Percentiles rank a stretch among this genome's conserved stretches.
Conservation (phyloP, 2,888 invertebrate species). For the Gymnocheta viridis region DNA sequence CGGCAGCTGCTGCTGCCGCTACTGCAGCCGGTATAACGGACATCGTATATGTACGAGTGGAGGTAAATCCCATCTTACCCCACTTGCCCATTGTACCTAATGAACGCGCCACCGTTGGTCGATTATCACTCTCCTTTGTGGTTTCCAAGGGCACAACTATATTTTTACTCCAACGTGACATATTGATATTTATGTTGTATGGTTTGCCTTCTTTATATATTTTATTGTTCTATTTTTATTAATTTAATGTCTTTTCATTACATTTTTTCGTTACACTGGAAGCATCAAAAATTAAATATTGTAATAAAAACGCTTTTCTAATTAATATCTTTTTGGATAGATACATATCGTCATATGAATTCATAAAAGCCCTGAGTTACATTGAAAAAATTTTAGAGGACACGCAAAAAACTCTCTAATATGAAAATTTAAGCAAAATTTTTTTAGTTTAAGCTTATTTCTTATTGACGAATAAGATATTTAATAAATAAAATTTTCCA, state of each 20-base stretch:
- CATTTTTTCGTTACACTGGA: constrained; percentile 53
- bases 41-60: constrained; percentile 86
- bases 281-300: background rate
- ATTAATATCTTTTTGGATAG: too few species aligned
- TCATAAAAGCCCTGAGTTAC: too few species aligned
- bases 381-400: too few species aligned
- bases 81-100: constrained; percentile 96
- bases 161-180: constrained; percentile 87
- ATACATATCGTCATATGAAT: too few species aligned
- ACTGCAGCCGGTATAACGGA: constrained; percentile 78
- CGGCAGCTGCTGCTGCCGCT: constrained; percentile 72
- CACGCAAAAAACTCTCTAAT: too few species aligned
- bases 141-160: constrained; percentile 86
- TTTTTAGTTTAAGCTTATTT: too few species aligned
- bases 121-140: constrained; percentile 89
- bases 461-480: too few species aligned
- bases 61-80: constrained; percentile 97
- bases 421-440: too few species aligned
- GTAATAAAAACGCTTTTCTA: constrained; percentile 5
- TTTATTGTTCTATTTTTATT: constrained; percentile 21
- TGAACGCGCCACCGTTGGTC: constrained; percentile 93
- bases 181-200: constrained; percentile 73
- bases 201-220: constrained; percentile 31
- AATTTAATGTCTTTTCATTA: constrained; percentile 25
- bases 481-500: too few species aligned